Evolutionary conservation across 2,797 vertebrate species (phyloP).

Genomic region (Chaunax sp.): DNA sequence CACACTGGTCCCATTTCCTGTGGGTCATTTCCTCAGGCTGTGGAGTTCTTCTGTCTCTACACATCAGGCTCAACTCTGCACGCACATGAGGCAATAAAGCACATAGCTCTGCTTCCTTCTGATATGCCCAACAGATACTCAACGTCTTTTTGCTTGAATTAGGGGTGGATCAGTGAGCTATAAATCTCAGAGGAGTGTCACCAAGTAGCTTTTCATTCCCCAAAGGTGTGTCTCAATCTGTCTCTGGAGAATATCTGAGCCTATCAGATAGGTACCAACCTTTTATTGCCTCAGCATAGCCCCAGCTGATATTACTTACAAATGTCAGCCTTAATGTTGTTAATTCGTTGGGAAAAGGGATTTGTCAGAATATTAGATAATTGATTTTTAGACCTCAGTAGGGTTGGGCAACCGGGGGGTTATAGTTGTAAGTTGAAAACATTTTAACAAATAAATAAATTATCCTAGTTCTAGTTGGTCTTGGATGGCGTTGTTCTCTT

Average conservation of each 20-base stretch:
- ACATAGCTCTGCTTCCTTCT: constrained; percentile 27
- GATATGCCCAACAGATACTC: constrained; percentile 24
- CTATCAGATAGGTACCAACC: constrained; percentile 11
- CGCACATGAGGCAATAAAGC: constrained; percentile 43
- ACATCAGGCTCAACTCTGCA: constrained; percentile 56
- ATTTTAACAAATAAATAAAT: no score
- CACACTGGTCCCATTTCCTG: constrained; percentile 53
- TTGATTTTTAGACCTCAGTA: no score
- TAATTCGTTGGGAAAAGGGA: no score
- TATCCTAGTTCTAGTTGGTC: no score
- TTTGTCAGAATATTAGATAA: no score
- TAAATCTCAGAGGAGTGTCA: constrained; percentile 43
- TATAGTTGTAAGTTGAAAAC: no score
- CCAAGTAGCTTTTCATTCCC: constrained; percentile 15
- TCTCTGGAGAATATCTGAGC: background rate
- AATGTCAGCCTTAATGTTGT: constrained; percentile 18
- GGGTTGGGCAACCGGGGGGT: no score
- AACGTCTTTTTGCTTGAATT: constrained; percentile 37
- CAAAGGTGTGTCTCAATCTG: constrained; percentile 25
- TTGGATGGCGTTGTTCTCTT: no score
- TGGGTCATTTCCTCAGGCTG: constrained; percentile 62
- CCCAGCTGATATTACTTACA: constrained; percentile 13
- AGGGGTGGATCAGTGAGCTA: constrained; percentile 38
- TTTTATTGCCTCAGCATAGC: constrained; percentile 3
- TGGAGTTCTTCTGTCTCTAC: constrained; percentile 57